Conservation (phyloP, 2,797 vertebrate species). For the Pseudomugil gertrudae region DNA sequence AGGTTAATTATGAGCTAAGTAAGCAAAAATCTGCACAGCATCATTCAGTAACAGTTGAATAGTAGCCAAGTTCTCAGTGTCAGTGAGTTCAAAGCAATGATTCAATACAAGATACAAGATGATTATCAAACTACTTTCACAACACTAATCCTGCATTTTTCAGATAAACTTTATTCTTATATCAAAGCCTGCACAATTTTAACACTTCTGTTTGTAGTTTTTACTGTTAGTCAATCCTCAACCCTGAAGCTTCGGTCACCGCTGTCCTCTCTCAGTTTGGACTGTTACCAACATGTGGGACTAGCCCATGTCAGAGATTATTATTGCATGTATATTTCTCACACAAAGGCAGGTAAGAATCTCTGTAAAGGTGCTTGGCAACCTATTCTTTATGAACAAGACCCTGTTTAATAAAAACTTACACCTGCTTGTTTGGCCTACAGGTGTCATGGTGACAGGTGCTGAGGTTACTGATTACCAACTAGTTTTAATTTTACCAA, state of each 20-base stretch:
- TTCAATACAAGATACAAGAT: background rate
- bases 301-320: constrained; percentile 38
- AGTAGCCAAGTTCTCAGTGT: background rate
- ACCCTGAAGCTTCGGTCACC: background rate
- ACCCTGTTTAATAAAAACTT: constrained; percentile 9
- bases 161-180: background rate
- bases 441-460: constrained; percentile 15
- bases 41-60: background rate
- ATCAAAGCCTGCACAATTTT: background rate
- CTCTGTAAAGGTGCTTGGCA: constrained; percentile 42
- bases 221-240: background rate
- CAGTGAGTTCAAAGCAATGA: background rate
- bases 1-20: background rate
- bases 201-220: background rate
- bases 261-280: background rate
- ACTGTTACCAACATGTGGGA: constrained; percentile 28
- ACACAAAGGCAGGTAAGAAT: constrained; percentile 21
- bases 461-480: constrained; percentile 7
- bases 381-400: constrained; percentile 33
- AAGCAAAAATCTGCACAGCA: background rate
- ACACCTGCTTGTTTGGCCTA: constrained; percentile 23
- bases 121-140: background rate
- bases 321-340: constrained; percentile 10
- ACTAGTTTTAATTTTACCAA: background rate
- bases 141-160: background rate